These are phyloP conservation scores for Apis mellifera DNA, from an alignment of 1,140 invertebrate genomes.

Conservation along the genomic window Amel_HAv3.1 CM009934.2:417501-418000, in stretches of 20 bases:
- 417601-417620: too few species aligned
- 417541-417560: too few species aligned
- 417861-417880: conserved; percentile 34
- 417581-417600: too few species aligned
- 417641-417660: too few species aligned
- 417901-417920: conserved; percentile 34
- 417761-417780: neutral
- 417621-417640: too few species aligned
- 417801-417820: conserved; percentile 16
- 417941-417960: conserved; percentile 41
- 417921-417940: conserved; percentile 47
- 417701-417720: neutral
- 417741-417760: neutral
- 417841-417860: conserved; percentile 24
- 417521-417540: too few species aligned
- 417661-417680: too few species aligned
- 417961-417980: conserved; percentile 42
- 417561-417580: too few species aligned
- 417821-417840: conserved; percentile 10
- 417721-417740: neutral
- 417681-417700: too few species aligned
- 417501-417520: too few species aligned
- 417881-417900: conserved; percentile 31
- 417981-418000: conserved; percentile 38
- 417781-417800: neutral